phyloP scores from a whole-genome alignment of 1,140 invertebrate genomes.

The Globodera rostochiensis region DNA sequence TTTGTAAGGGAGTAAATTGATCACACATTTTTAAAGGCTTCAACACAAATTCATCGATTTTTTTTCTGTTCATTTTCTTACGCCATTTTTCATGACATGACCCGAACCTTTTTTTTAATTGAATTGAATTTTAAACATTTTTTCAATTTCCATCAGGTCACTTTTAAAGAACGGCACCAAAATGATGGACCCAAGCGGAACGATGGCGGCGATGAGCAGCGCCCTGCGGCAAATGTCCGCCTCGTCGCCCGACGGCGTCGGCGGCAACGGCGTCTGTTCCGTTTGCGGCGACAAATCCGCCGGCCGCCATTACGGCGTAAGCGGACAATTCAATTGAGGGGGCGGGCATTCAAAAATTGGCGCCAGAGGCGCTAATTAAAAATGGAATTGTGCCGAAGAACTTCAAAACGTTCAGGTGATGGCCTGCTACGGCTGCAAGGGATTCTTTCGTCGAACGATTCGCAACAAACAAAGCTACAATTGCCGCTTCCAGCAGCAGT shows the following conservation, averaged over 20 bases:
- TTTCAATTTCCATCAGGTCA: neutral
- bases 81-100: no score
- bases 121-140: conserved; percentile 8
- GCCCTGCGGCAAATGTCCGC: neutral
- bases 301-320: conserved; percentile 69
- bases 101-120: no score
- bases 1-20: no score
- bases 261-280: conserved; percentile 63
- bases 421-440: conserved; percentile 70
- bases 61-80: no score
- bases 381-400: no score
- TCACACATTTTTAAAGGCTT: no score
- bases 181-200: conserved; percentile 7
- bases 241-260: neutral
- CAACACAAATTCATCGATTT: no score
- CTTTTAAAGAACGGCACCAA: neutral
- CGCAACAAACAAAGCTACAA: conserved; percentile 58
- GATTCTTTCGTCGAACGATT: conserved; percentile 54
- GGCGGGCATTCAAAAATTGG: no score
- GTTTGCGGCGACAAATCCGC: conserved; percentile 70
- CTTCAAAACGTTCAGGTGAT: conserved; percentile 48
- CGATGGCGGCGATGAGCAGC: neutral
- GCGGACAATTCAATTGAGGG: no score
- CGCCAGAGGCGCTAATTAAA: no score
- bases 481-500: conserved; percentile 59